Base-by-base conservation (phyloP, 2,888 invertebrate species). In the Himalopsyche anomala region DNA sequence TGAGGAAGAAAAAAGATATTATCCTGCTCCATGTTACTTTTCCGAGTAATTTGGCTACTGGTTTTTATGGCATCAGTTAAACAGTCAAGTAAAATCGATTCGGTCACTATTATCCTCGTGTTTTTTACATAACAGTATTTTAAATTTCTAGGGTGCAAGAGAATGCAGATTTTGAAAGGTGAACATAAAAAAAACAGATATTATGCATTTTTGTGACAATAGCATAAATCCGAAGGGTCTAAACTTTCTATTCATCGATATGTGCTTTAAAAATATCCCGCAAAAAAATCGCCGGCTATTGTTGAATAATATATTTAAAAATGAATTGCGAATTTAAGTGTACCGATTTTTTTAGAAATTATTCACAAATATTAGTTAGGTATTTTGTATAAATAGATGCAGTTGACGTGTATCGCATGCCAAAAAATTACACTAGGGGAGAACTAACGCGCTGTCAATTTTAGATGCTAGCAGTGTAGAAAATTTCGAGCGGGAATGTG, bases 91-190 rank as follows among this genome's bases (percentile, higher is more conserved):
- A 87, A 87, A 87, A 85, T 82, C 86, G 69, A 82, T 86, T 82
- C 84, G 80, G 82, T 84, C 83, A 80, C 82, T 83, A 87, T 87
- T 87, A 83, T 87, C 19, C 80, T 56, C 69, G 51, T 38, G 40
- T 81, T 82, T 83, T 85, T 87, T 85, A 42, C 19, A 56, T 56
- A 42, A 81, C 55, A 80, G 83, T 82, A 83, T 84, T 85, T 87
- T 81, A 80, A 56, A 83, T 86, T 86, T 85, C 79, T 80, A 69
- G 81, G 74, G 83, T 83, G 82, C 56, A 80, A 84, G 62, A 86
- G 84, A 88, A 84, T 88, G 88, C 87, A 88, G 85, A 87, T 85
- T 87, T 85, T 87, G 62, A 69, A 86, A 84, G 54, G 82, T 74
- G 28, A 87, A 80, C 74, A 55, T 82, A 85, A 84, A 87, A n/a